A percentile compares a stretch with the other conserved stretches of the same genome.
These are phyloP conservation scores for Phymanthus crucifer DNA, from an alignment of 92 coral and sea anemone species.

Conservation along the genomic window DNA sequence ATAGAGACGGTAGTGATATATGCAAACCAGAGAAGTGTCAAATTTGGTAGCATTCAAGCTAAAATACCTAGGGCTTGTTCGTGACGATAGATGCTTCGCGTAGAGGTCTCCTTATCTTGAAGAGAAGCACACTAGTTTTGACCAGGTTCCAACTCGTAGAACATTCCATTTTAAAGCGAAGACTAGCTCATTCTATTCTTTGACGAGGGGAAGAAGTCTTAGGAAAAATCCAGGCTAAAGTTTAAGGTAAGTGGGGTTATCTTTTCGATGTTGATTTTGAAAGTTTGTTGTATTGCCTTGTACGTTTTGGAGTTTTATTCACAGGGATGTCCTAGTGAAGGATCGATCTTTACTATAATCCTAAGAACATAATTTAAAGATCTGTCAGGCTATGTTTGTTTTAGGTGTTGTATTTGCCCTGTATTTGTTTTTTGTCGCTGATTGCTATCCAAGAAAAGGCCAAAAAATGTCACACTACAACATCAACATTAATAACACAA, in stretches of 20 bases:
- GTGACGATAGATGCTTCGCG: background rate
- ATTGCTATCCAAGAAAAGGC: background rate
- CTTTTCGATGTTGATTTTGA: too few relatives aligned
- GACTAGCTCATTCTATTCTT: background rate
- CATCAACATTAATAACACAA: background rate
- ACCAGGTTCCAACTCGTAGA: background rate
- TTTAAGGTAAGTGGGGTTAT: too few relatives aligned
- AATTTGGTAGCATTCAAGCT: background rate
- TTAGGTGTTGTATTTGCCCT: background rate
- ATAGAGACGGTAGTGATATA: background rate
- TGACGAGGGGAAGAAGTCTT: too few relatives aligned
- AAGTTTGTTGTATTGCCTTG: background rate
- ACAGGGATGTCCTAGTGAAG: background rate
- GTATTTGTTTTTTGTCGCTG: constrained; percentile 2
- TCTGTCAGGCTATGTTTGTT: background rate
- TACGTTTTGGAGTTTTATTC: background rate
- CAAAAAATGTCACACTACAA: background rate
- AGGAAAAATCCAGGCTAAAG: too few relatives aligned
- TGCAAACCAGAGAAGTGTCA: constrained; percentile 8
- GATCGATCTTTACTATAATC: background rate
- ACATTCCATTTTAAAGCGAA: background rate
- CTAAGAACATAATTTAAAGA: background rate
- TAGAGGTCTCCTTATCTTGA: background rate
- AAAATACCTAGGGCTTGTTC: background rate
- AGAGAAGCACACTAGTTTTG: background rate